Evolutionary conservation across 2,113 vertebrate species (phyloP), one percentile per base, ranked within the genome.

Genomic region (Peucedramus taeniatus): DNA sequence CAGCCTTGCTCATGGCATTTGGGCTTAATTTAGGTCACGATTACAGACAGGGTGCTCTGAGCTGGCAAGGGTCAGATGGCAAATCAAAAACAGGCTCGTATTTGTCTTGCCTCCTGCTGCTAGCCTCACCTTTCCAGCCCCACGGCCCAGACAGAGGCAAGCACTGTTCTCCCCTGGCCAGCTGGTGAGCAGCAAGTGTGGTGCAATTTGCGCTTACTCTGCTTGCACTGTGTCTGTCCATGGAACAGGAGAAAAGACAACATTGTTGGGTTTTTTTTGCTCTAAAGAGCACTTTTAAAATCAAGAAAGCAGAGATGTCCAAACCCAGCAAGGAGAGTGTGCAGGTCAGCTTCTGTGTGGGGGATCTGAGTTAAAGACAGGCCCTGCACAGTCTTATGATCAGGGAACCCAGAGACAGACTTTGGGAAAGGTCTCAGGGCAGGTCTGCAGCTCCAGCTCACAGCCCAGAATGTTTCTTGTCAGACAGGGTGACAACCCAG

Each of bases 41-140:
- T 95, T 94, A 79, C 86, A 93, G 91, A 93, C 69, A 59, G 76
- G 87, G 97, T 95, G 90, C 96, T 94, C 95, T 91, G 93, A 97
- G 89, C 90, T 97, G 95, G 93, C 95, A 96, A 66, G 91, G 89
- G 96, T 97, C 96, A 96, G 89, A 93, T 93, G 93, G 95, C 93
- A 96, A 97, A 95, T 93, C 72, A 96, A 89, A 97, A 97, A 77
- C 96, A 97, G 92, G 83, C 96, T 94, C 53, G 37, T 97, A 72
- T 96, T 97, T 97, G 94, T 97, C 83, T 96, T 97, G 93, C 88
- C 87, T 96, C 94, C 91, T 94, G 94, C 91, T 89, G 89, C 54
- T 94, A 82, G 83, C 96, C 90, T 95, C 89, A 94, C 95, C 89
- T 95, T 96, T 95, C 96, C 94, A 94, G 88, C 64, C 86, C 77